Evolutionary conservation across 2,797 vertebrate genomes (phyloP).

Genomic region (Galaxias olidus): DNA sequence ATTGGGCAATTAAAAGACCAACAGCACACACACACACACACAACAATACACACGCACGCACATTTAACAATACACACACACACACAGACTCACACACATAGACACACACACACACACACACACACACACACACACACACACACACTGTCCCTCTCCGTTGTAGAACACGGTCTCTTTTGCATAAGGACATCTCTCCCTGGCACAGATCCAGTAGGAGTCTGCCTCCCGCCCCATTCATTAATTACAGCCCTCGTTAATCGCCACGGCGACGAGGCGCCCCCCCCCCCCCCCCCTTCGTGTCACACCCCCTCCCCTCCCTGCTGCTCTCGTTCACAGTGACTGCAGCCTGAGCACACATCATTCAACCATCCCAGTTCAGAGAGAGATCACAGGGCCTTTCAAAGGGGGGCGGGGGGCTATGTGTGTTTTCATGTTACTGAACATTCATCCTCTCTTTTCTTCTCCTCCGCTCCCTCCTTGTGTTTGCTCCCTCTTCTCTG

Average conservation of each 20-base stretch:
- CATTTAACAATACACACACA: too few species aligned
- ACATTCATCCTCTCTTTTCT: too few species aligned
- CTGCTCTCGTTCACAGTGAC: background rate
- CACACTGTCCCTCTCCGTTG: background rate
- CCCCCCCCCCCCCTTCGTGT: background rate
- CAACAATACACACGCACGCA: too few species aligned
- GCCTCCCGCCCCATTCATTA: slow-evolving; percentile 22
- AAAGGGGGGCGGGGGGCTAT: too few species aligned
- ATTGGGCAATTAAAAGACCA: too few species aligned
- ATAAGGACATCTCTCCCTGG: slow-evolving; percentile 11
- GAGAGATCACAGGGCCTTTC: too few species aligned
- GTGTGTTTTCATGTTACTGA: too few species aligned
- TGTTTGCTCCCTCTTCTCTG: too few species aligned
- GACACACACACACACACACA: slow-evolving; percentile 12
- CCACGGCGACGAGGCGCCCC: slow-evolving; percentile 7
- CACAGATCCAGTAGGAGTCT: slow-evolving; percentile 15
- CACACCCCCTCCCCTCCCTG: background rate
- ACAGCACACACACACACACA: slow-evolving; percentile 1
- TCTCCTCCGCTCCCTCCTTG: too few species aligned
- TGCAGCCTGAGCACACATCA: background rate
- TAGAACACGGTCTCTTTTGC: slow-evolving; percentile 10
- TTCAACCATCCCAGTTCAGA: background rate
- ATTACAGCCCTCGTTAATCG: slow-evolving; percentile 32
- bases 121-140: background rate
- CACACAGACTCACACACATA: too few species aligned